Percentiles rank a stretch among this genome's conserved stretches.
phyloP scores from a whole-genome alignment of 2,797 vertebrate species.

The Hippoglossus hippoglossus region DNA sequence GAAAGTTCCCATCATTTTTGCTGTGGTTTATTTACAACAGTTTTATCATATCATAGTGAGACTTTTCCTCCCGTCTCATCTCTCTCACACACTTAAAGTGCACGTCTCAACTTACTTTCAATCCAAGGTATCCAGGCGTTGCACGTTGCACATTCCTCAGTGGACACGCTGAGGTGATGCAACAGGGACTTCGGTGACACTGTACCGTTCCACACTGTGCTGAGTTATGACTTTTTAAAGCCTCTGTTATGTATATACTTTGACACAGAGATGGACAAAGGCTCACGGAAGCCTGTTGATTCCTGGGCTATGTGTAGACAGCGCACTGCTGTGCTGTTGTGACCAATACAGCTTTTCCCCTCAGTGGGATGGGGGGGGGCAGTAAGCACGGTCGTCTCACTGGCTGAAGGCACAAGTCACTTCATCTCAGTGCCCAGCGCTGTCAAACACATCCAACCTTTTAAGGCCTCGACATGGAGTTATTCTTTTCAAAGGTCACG shows the following conservation, averaged over 20 bases:
- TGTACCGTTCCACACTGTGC: constrained; percentile 48
- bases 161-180: constrained; percentile 45
- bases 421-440: constrained; percentile 54
- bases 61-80: constrained; percentile 16
- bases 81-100: constrained; percentile 28
- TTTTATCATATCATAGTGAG: constrained; percentile 41
- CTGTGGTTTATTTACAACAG: constrained; percentile 42
- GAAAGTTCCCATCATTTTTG: constrained; percentile 48
- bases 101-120: constrained; percentile 41
- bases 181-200: constrained; percentile 47
- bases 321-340: constrained; percentile 79
- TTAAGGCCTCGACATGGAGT: constrained; percentile 56
- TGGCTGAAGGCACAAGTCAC: constrained; percentile 68
- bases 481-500: constrained; percentile 70
- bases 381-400: constrained; percentile 58
- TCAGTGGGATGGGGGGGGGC: constrained; percentile 65
- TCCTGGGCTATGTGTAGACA: constrained; percentile 72
- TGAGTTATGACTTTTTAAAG: constrained; percentile 60
- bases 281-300: constrained; percentile 74
- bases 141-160: constrained; percentile 48
- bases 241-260: constrained; percentile 56
- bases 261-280: constrained; percentile 68
- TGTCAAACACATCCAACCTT: constrained; percentile 68
- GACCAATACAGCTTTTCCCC: constrained; percentile 72
- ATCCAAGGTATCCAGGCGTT: constrained; percentile 49